These are phyloP conservation scores for Apis laboriosa DNA, from an alignment of 1,140 invertebrate species.

Conservation along the genomic window DNA sequence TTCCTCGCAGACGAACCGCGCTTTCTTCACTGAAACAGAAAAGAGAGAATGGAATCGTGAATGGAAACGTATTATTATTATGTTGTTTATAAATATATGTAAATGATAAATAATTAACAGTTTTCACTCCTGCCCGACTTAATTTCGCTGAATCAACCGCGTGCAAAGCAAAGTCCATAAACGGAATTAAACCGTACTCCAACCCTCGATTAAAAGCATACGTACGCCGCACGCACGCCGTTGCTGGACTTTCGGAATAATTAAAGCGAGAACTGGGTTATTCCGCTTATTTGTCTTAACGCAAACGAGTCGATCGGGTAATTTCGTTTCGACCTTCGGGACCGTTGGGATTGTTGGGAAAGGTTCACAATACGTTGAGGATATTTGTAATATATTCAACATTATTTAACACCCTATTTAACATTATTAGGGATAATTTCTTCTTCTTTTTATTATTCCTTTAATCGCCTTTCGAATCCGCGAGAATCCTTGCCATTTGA, in stretches of 20 bases:
- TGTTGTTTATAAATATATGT: not conserved
- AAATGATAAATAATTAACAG: not conserved
- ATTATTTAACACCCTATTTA: too few relatives aligned
- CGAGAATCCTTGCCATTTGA: too few relatives aligned
- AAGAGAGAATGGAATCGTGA: constrained; percentile 61
- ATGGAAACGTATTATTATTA: not conserved
- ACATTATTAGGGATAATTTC: not conserved
- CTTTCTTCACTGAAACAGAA: constrained; percentile 78
- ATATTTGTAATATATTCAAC: too few relatives aligned
- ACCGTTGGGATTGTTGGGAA: not conserved
- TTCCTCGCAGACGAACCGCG: constrained; percentile 75
- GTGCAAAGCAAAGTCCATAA: constrained; percentile 1
- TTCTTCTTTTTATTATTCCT: too few relatives aligned
- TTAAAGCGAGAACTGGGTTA: constrained; percentile 44
- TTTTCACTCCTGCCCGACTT: not conserved
- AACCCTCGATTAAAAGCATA: constrained; percentile 34
- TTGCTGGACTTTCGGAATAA: constrained; percentile 29
- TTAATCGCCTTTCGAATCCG: too few relatives aligned
- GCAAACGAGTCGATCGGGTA: not conserved
- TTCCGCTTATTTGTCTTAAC: constrained; percentile 40
- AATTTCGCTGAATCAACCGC: constrained; percentile 28
- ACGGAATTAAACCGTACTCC: constrained; percentile 24
- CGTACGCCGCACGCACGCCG: not conserved
- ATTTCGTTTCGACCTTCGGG: constrained; percentile 5
- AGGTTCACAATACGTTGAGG: too few relatives aligned